These are phyloP conservation scores for Euura lappo DNA, from an alignment of 1,140 invertebrate species.

Conservation along the genomic window DNA sequence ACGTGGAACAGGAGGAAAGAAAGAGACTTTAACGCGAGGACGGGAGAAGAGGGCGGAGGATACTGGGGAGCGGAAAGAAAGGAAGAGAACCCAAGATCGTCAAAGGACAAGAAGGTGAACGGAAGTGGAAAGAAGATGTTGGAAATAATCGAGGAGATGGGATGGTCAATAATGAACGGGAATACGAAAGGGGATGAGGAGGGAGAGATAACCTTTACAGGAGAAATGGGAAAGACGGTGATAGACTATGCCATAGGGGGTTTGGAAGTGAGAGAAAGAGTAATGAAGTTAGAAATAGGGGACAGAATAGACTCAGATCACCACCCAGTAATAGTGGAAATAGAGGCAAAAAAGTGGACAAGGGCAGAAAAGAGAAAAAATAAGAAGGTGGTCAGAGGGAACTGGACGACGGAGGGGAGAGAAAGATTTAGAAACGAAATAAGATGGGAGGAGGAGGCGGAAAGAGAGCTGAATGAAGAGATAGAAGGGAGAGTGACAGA, in stretches of 20 bases:
- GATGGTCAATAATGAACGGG: slow-evolving; percentile 25
- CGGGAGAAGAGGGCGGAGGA: slow-evolving; percentile 11
- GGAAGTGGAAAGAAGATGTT: slow-evolving; percentile 14
- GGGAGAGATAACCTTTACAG: slow-evolving; percentile 27
- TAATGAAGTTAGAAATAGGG: background rate
- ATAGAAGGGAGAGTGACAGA: slow-evolving; percentile 7
- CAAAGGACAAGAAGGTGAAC: slow-evolving; percentile 7
- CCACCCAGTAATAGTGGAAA: background rate
- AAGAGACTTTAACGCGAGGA: slow-evolving; percentile 34
- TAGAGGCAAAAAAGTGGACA: background rate
- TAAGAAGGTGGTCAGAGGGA: background rate
- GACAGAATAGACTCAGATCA: background rate
- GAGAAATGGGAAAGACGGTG: slow-evolving; percentile 22
- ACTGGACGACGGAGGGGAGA: slow-evolving; percentile 13
- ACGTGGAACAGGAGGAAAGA: slow-evolving; percentile 39
- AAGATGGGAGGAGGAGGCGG: slow-evolving; percentile 8
- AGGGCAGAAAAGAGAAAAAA: background rate
- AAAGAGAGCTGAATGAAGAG: slow-evolving; percentile 1
- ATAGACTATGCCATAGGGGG: slow-evolving; percentile 29
- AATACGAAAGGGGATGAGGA: slow-evolving; percentile 25
- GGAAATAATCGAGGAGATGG: slow-evolving; percentile 13
- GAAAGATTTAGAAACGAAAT: background rate
- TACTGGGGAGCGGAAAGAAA: background rate
- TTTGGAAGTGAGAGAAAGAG: background rate
- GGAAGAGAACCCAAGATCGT: background rate